phyloP scores from a whole-genome alignment of 1,140 invertebrate species.

The Drosophila melanogaster region Release_6_plus_ISO1_MT NT_033777.3:18568001-18568500 shows the following conservation, averaged over 20 bases:
- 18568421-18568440: too few species aligned
- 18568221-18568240: constrained; percentile 50
- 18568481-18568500: too few species aligned
- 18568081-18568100: constrained; percentile 38
- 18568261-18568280: constrained; percentile 2
- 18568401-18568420: too few species aligned
- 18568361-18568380: too few species aligned
- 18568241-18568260: constrained; percentile 35
- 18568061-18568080: constrained; percentile 45
- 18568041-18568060: constrained; percentile 50
- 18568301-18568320: not conserved
- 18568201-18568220: constrained; percentile 25
- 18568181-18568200: constrained; percentile 42
- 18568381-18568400: too few species aligned
- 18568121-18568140: constrained; percentile 33
- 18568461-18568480: not conserved
- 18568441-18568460: not conserved
- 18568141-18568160: not conserved
- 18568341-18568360: not conserved
- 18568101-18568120: constrained; percentile 44
- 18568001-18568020: constrained; percentile 83
- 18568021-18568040: constrained; percentile 64
- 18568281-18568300: constrained; percentile 27
- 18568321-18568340: constrained; percentile 3
- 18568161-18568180: constrained; percentile 22